Evolutionary conservation across 2,888 invertebrate species (phyloP).

Genomic region (Synanthedon tipuliformis): DNA sequence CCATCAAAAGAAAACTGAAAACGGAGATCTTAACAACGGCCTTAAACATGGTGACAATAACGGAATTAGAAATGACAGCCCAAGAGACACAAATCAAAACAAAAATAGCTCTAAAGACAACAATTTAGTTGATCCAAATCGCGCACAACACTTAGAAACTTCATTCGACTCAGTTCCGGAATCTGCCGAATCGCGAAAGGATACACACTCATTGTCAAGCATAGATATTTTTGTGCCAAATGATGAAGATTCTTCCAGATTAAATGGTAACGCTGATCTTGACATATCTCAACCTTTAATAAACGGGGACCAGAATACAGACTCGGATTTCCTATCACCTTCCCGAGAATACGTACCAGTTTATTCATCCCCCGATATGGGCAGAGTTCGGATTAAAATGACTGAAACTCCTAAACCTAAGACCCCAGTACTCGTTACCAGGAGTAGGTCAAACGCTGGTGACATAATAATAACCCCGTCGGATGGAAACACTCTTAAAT

Average conservation of each 20-base stretch:
- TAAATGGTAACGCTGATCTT: conserved; percentile 54
- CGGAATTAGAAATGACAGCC: conserved; percentile 48
- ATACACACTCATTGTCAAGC: conserved; percentile 57
- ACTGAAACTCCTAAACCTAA: conserved; percentile 83
- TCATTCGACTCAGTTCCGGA: conserved; percentile 50
- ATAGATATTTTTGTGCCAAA: conserved; percentile 62
- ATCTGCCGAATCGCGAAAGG: conserved; percentile 59
- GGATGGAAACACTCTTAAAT: conserved; percentile 40
- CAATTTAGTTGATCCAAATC: conserved; percentile 38
- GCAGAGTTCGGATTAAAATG: conserved; percentile 82
- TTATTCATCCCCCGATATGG: conserved; percentile 76
- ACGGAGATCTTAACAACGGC: conserved; percentile 50
- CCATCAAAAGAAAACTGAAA: conserved; percentile 56
- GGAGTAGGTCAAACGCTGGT: conserved; percentile 80
- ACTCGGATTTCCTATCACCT: conserved; percentile 54
- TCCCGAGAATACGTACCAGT: conserved; percentile 64
- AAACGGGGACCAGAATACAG: conserved; percentile 52
- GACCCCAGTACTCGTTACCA: conserved; percentile 84
- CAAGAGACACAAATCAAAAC: conserved; percentile 60
- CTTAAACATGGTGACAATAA: conserved; percentile 38
- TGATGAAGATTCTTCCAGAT: conserved; percentile 56
- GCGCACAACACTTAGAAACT: conserved; percentile 36
- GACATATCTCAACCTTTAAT: conserved; percentile 63
- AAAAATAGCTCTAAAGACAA: conserved; percentile 61
- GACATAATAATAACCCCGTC: conserved; percentile 79